Evolutionary conservation across 2,113 vertebrate species (phyloP), one percentile per base, ranked within the genome.

Genomic region (Empidonax alnorum): DNA sequence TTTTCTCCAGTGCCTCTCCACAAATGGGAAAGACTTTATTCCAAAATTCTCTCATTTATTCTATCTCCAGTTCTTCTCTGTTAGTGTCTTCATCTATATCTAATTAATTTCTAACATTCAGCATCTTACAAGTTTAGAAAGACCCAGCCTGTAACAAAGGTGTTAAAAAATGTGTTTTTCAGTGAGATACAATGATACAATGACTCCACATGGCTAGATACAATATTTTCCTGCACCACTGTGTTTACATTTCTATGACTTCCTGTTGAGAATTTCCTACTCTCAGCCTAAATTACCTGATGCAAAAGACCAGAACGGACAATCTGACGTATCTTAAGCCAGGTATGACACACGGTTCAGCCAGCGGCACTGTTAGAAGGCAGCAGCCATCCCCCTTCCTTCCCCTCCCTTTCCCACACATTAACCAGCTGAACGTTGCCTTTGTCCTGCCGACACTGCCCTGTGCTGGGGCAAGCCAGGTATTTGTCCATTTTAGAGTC

Each of bases 381-480:
- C 4, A 4, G 52, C 61, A 53, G 27, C 24, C 28, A 16, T 24
- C 47, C 50, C 41, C 35, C 30, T 50, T 47, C 35, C 50, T 28
- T 62, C 37, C n/a, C 16, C 59, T 53, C 33, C 35, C 33, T 35
- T 53, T 31, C 58, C 79, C 27, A 39, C 20, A 35, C 16, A 8
- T 8, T 3, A 78, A 25, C 21, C 3, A 14, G 73, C 16, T 4
- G 3, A 69, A 53, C 2, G 0, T 1, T 15, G 39, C 50, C 33
- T 50, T 49, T 63, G 33, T 31, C 0, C 0, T 35, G 84, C 56
- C 0, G 0, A 15, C 63, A 11, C 53, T 63, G 61, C 61, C 41
- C 50, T 46, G 23, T 13, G 46, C 25, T 31, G 30, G 7, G 24
- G 24, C 1, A 2, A 72, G 44, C 9, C 58, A 49, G 12, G 16